phyloP scores from a whole-genome alignment of 2,797 vertebrate genomes.

The Nyctibius grandis region DNA sequence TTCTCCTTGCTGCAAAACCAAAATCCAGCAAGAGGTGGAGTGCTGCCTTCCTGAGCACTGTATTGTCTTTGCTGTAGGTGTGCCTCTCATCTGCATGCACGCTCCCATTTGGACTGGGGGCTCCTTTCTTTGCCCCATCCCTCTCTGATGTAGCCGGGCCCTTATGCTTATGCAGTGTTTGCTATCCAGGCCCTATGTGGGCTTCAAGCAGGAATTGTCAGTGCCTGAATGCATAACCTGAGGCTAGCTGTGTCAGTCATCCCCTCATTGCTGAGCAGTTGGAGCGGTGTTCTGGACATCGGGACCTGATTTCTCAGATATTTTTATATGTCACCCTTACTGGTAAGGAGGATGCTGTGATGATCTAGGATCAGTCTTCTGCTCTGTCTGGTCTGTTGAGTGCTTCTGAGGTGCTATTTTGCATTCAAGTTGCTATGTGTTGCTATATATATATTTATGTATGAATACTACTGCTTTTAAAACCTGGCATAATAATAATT shows the following conservation, averaged over 20 bases:
- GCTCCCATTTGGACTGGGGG: rapidly evolving
- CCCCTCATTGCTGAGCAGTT: not conserved
- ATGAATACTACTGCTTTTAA: not conserved
- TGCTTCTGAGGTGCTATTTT: not conserved
- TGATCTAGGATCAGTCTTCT: not conserved
- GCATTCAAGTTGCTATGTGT: not conserved
- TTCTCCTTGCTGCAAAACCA: not conserved
- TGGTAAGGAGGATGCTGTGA: not conserved
- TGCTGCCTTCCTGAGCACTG: not conserved
- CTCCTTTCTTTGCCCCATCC: not conserved
- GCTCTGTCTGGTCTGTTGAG: not conserved
- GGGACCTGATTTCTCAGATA: not conserved
- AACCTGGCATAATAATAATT: not conserved
- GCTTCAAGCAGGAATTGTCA: not conserved
- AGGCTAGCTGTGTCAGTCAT: not conserved
- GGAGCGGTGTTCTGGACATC: not conserved
- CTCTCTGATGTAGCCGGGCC: not conserved
- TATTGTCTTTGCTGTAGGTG: not conserved
- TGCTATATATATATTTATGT: not conserved
- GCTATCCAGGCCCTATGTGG: not conserved
- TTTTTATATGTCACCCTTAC: not conserved
- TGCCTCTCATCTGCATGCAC: not conserved
- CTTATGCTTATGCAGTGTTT: rapidly evolving
- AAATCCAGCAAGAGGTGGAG: not conserved
- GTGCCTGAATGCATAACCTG: not conserved